Evolutionary conservation across 2,888 invertebrate species (phyloP).

Genomic region (Morpho deidamia): DNA sequence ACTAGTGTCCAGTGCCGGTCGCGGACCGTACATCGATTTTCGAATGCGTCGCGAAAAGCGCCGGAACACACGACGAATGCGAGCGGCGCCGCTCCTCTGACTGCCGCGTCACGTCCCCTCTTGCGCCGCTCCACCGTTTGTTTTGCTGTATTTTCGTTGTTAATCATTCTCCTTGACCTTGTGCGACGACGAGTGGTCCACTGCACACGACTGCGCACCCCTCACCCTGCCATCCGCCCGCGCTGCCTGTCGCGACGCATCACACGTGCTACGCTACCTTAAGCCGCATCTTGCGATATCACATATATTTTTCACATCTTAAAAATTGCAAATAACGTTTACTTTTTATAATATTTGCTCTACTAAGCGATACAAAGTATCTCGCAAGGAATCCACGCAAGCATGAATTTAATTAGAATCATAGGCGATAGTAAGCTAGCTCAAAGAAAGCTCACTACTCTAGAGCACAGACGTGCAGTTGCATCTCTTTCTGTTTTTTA

Average conservation of each 20-base stretch:
- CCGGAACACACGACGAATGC: slow-evolving; percentile 59
- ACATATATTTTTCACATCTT: background rate
- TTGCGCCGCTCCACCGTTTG: slow-evolving; percentile 58
- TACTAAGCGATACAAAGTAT: no score
- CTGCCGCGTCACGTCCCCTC: slow-evolving; percentile 66
- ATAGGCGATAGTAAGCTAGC: no score
- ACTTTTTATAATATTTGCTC: no score
- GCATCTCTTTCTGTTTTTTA: no score
- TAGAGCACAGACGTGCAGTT: no score
- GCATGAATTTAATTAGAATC: no score
- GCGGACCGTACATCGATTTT: slow-evolving; percentile 76
- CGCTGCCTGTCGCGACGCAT: slow-evolving; percentile 58
- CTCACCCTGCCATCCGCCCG: slow-evolving; percentile 59
- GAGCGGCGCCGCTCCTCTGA: slow-evolving; percentile 69
- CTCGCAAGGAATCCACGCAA: no score
- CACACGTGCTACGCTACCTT: slow-evolving; percentile 57
- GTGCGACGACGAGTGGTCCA: slow-evolving; percentile 77
- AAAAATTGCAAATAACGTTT: no score
- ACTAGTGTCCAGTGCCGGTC: slow-evolving; percentile 57
- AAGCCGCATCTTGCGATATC: slow-evolving; percentile 28
- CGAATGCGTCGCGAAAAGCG: slow-evolving; percentile 63
- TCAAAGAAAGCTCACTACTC: no score
- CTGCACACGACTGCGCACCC: slow-evolving; percentile 75
- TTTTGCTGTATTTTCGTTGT: slow-evolving; percentile 79
- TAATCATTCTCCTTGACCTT: slow-evolving; percentile 80